Evolutionary conservation across 2,113 vertebrate genomes (phyloP).

Genomic region (Alosa alosa): DNA sequence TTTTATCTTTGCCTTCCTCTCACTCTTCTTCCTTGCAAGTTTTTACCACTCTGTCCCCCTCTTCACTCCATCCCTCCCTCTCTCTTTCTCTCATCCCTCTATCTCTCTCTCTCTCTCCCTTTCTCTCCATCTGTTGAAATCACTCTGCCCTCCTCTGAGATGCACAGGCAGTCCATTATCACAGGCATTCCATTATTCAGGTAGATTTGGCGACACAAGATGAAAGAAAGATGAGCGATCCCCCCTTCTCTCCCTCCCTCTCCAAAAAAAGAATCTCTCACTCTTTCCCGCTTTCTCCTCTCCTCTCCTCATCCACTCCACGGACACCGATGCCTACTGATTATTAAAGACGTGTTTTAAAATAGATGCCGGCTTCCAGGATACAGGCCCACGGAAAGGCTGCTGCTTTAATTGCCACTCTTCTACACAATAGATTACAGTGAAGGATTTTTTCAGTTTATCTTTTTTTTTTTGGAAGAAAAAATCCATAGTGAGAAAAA

Average conservation of each 20-base stretch:
- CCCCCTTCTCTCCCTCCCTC: not conserved
- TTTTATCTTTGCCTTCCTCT: not conserved
- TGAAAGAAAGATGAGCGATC: conserved; percentile 26
- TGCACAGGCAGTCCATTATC: conserved; percentile 32
- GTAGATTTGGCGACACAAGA: conserved; percentile 31
- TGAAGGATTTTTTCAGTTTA: conserved; percentile 13
- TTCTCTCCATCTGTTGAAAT: conserved; percentile 46
- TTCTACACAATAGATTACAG: conserved; percentile 33
- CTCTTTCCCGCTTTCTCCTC: not conserved
- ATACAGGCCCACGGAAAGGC: not conserved
- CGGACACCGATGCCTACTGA: not conserved
- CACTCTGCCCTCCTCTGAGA: conserved; percentile 32
- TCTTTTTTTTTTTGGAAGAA: not conserved
- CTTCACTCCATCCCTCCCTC: conserved; percentile 24
- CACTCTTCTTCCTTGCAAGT: not conserved
- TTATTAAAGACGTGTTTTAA: conserved; percentile 30
- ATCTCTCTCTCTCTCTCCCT: conserved; percentile 40
- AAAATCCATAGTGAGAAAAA: not conserved
- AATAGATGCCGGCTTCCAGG: conserved; percentile 22
- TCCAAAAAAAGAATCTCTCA: conserved; percentile 1
- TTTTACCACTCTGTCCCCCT: not conserved
- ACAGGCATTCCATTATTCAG: conserved; percentile 47
- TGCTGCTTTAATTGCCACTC: conserved; percentile 28
- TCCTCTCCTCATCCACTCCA: not conserved
- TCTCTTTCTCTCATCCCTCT: conserved; percentile 45